phyloP scores from a whole-genome alignment of 2,888 invertebrate genomes.

The Eugnorisma glareosa region DNA sequence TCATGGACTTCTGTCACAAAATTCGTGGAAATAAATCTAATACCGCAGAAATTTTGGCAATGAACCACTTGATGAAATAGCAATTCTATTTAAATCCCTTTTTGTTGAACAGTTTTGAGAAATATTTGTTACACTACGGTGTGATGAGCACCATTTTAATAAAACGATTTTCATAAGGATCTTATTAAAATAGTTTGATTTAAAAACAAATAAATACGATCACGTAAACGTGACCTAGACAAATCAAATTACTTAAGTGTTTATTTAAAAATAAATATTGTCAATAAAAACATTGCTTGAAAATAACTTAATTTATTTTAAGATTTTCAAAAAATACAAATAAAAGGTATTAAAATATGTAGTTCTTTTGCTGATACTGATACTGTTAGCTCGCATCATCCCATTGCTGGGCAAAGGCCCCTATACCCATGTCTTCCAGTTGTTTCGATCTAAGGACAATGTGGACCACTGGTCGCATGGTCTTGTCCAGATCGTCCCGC shows the following conservation, averaged over 20 bases:
- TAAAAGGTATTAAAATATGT: not conserved
- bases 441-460: too few species aligned
- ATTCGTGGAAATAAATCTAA: slow-evolving; percentile 15
- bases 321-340: not conserved
- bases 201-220: not conserved
- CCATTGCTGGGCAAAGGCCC: too few species aligned
- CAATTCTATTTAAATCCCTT: not conserved
- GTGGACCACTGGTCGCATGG: too few species aligned
- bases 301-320: not conserved
- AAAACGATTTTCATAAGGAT: slow-evolving; percentile 1
- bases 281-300: not conserved
- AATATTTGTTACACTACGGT: slow-evolving; percentile 11
- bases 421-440: too few species aligned
- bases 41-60: not conserved
- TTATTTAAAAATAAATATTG: not conserved
- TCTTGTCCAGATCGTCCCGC: too few species aligned
- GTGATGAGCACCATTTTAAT: slow-evolving; percentile 15
- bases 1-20: not conserved
- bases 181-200: not conserved
- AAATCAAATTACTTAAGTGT: not conserved
- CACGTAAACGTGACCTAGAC: not conserved
- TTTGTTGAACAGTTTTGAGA: not conserved
- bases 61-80: too few species aligned
- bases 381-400: too few species aligned
- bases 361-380: too few species aligned